A percentile compares a stretch with the other conserved stretches of the same genome.
Conservation (phyloP, 2,888 invertebrate species). For the Papilio gigon region DNA sequence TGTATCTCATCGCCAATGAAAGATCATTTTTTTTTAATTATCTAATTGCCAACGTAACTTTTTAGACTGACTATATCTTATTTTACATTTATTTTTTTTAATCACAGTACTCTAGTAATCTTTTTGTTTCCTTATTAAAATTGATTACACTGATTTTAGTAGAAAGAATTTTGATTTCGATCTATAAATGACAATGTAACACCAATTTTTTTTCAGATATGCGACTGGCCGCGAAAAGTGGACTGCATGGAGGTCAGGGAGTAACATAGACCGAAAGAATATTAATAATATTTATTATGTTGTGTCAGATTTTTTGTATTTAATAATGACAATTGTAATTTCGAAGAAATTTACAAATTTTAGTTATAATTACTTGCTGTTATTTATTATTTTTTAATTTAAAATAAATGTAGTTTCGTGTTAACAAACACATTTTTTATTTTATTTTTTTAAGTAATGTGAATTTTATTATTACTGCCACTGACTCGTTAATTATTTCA, state of each 20-base stretch:
- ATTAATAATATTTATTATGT: background rate
- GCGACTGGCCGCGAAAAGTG: constrained; percentile 59
- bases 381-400: background rate
- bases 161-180: background rate
- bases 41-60: too few species aligned
- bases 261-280: background rate
- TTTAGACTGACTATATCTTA: too few species aligned
- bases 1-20: too few species aligned
- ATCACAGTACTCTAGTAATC: too few species aligned
- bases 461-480: background rate
- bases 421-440: too few species aligned
- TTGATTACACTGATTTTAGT: too few species aligned
- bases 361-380: background rate
- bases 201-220: constrained; percentile 55
- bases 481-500: background rate
- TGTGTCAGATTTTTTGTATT: background rate
- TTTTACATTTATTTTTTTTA: too few species aligned
- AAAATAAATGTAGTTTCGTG: background rate
- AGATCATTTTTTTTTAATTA: too few species aligned
- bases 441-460: too few species aligned
- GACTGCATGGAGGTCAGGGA: constrained; percentile 49
- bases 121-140: too few species aligned
- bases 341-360: too few species aligned
- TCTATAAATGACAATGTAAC: background rate
- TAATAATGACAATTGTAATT: too few species aligned